Conservation (phyloP, 1,140 invertebrate genomes). For the Drosophila nannoptera region DNA sequence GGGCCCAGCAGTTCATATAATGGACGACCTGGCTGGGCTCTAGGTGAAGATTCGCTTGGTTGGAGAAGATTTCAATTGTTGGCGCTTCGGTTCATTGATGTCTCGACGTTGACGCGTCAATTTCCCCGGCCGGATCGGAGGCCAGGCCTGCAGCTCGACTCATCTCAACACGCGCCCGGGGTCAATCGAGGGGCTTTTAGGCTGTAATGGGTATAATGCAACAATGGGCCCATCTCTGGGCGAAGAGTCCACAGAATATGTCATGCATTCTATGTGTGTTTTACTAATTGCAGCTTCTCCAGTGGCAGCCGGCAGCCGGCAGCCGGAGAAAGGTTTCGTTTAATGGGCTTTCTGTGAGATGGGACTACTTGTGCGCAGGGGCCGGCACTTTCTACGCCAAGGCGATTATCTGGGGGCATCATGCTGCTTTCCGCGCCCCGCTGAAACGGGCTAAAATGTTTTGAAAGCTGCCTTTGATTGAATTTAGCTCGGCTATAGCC, state of each 20-base stretch:
- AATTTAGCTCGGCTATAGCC: constrained; percentile 45
- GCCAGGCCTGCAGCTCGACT: constrained; percentile 12
- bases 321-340: constrained; percentile 43
- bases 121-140: constrained; percentile 45
- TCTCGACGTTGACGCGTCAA: constrained; percentile 63
- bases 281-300: constrained; percentile 45
- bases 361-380: constrained; percentile 39
- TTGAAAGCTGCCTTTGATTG: constrained; percentile 68
- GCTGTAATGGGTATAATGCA: constrained; percentile 68
- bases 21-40: constrained; percentile 9
- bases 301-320: constrained; percentile 15
- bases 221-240: constrained; percentile 66
- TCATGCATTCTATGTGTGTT: constrained; percentile 54
- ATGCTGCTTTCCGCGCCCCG: constrained; percentile 12
- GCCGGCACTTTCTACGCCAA: constrained; percentile 54
- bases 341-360: constrained; percentile 54
- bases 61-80: constrained; percentile 68
- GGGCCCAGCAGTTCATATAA: constrained; percentile 45
- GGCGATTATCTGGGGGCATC: constrained; percentile 26
- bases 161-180: constrained; percentile 42
- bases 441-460: constrained; percentile 52
- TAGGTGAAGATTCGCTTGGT: constrained; percentile 58
- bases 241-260: constrained; percentile 10
- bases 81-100: constrained; percentile 56
- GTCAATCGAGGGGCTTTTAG: constrained; percentile 64